Base-by-base conservation (phyloP, 2,888 invertebrate genomes). In the Dasypogon diadema region DNA sequence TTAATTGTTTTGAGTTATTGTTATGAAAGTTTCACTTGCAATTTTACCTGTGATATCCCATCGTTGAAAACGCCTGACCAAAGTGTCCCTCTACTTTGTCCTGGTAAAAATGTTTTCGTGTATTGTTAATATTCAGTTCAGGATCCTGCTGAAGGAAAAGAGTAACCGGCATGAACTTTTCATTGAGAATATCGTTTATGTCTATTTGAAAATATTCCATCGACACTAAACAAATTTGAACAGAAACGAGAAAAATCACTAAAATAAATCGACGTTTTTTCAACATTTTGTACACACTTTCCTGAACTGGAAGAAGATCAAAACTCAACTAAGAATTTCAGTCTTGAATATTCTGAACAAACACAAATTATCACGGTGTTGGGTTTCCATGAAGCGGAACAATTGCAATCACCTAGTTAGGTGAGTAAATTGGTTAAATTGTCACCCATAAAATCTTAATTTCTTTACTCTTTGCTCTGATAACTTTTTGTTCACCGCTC, bases 151-250 rank as follows among this genome's bases (percentile, higher is more conserved):
- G 84, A 76, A 88, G 84, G 73, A 92, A 87, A 76, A 92, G 86
- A 78, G 89, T 89, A 0, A 90, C 89, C 0, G 93, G 93, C 89
- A 93, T 90, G 58, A 91, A 87, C 84, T 92, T 90, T n/a, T 88
- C 89, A 12, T 91, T 88, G 22, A 93, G 85, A 81, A 93, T 91
- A 84, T 92, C 92, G 78, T 92, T 88, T 4, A 91, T 85, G 84
- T 91, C 87, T 30, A 89, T 82, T 37, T 81, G 76, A 54, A 80
- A 80, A 10, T 60, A 60, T 12, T 80, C 77, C 6, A 22, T 58
- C 8, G 26, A 60, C 24, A 42, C 22, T 55, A 54, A 2, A 65
- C 48, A 5, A 56, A 24, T 34, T 18, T 30, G 30, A 10, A 54
- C 8, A 70, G 26, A 18, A 63, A 60, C 26, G 42, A 30, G 1